Conservation (phyloP, 92 coral and sea anemone genomes). For the Scolanthus callimorphus region DNA sequence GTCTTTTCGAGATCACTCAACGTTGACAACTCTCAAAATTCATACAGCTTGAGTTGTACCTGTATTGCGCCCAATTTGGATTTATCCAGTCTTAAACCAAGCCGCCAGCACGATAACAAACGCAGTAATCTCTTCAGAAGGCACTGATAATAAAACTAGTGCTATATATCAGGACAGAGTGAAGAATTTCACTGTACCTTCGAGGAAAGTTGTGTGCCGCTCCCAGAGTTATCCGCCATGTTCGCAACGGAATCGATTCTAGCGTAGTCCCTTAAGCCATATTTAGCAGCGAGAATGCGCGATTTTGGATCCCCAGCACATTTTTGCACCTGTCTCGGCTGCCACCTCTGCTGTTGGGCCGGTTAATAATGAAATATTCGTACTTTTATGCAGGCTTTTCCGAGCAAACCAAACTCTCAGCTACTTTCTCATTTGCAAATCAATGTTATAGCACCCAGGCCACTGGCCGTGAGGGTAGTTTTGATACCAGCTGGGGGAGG, state of each 20-base stretch:
- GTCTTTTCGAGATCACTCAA: no score
- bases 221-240: constrained; percentile 25
- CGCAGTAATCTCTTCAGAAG: no score
- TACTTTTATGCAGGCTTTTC: not conserved
- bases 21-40: no score
- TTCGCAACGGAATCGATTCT: not conserved
- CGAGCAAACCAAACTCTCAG: not conserved
- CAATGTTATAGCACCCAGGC: constrained; percentile 1
- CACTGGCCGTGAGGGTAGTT: not conserved
- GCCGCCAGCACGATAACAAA: no score
- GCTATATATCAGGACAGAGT: not conserved
- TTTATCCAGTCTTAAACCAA: no score
- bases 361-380: constrained; percentile 2
- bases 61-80: no score
- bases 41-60: no score
- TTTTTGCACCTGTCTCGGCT: constrained; percentile 30
- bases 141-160: not conserved
- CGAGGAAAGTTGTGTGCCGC: constrained; percentile 17
- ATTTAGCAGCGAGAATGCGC: constrained; percentile 1
- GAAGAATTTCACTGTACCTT: constrained; percentile 22
- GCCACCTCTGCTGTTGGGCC: constrained; percentile 1
- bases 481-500: not conserved
- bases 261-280: constrained; percentile 5
- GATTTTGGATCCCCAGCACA: constrained; percentile 10
- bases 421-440: not conserved